Evolutionary conservation across 2,888 invertebrate genomes (phyloP).

Genomic region (Ichneumoninae sp.): DNA sequence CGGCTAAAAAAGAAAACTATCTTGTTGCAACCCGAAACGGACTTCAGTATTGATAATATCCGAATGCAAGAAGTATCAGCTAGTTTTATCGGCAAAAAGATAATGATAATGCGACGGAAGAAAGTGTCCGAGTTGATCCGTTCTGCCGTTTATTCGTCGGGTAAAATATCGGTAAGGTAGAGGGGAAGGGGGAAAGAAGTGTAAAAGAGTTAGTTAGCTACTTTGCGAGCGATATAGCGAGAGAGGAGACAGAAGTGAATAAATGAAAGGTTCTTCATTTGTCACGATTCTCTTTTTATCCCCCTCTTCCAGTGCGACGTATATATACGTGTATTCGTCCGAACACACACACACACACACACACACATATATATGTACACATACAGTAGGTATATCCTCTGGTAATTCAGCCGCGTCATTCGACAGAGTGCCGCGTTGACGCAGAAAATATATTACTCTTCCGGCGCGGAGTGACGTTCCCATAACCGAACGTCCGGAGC

Average conservation of each 20-base stretch:
- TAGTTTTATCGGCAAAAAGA: background rate
- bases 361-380: background rate
- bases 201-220: conserved; percentile 32
- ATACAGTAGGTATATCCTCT: conserved; percentile 47
- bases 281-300: conserved; percentile 47
- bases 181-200: background rate
- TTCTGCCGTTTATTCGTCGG: background rate
- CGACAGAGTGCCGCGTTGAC: conserved; percentile 68
- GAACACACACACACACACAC: too few species aligned
- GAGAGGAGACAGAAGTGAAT: conserved; percentile 26
- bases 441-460: conserved; percentile 73
- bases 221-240: conserved; percentile 48
- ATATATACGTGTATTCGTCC: conserved; percentile 17
- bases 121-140: background rate
- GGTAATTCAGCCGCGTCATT: conserved; percentile 72
- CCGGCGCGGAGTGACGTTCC: conserved; percentile 73
- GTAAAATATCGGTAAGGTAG: background rate
- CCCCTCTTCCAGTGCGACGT: conserved; percentile 35
- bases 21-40: background rate
- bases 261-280: conserved; percentile 48
- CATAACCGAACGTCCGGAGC: conserved; percentile 76
- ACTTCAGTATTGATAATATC: background rate
- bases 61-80: background rate
- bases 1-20: background rate
- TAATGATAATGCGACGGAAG: background rate